Conservation (phyloP, 2,797 vertebrate species). For the Furcifer pardalis region DNA sequence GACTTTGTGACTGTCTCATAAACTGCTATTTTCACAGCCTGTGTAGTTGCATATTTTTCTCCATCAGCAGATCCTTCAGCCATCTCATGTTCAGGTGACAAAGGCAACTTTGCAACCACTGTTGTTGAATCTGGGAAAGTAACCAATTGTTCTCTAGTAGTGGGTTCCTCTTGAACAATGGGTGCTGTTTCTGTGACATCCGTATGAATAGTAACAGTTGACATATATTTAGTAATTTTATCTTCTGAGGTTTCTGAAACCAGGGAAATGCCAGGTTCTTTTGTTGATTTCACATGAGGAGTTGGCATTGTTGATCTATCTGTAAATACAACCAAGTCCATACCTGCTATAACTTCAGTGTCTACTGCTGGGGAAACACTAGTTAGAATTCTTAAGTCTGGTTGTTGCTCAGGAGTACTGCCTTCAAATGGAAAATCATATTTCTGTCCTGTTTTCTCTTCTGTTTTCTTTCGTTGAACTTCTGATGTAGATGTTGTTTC, state of each 20-base stretch:
- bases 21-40: conserved; percentile 35
- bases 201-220: conserved; percentile 54
- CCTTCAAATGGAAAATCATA: conserved; percentile 54
- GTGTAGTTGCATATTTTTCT: conserved; percentile 33
- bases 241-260: conserved; percentile 59
- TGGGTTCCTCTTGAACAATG: conserved; percentile 41
- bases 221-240: conserved; percentile 55
- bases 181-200: conserved; percentile 50
- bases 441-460: conserved; percentile 18
- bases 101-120: conserved; percentile 10
- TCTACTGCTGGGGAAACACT: conserved; percentile 22
- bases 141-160: conserved; percentile 37
- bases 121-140: conserved; percentile 11
- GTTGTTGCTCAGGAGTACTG: conserved; percentile 56
- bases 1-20: conserved; percentile 41
- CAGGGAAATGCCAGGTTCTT: conserved; percentile 53
- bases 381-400: conserved; percentile 34
- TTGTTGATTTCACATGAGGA: conserved; percentile 54
- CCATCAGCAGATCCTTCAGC: conserved; percentile 39
- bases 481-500: conserved; percentile 32
- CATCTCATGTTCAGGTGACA: conserved; percentile 27
- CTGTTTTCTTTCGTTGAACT: conserved; percentile 4
- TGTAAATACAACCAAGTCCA: conserved; percentile 50
- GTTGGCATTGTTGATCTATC: conserved; percentile 51
- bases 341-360: conserved; percentile 44